Base-by-base conservation (phyloP, 2,113 vertebrate species). In the Brienomyrus brachyistius region DNA sequence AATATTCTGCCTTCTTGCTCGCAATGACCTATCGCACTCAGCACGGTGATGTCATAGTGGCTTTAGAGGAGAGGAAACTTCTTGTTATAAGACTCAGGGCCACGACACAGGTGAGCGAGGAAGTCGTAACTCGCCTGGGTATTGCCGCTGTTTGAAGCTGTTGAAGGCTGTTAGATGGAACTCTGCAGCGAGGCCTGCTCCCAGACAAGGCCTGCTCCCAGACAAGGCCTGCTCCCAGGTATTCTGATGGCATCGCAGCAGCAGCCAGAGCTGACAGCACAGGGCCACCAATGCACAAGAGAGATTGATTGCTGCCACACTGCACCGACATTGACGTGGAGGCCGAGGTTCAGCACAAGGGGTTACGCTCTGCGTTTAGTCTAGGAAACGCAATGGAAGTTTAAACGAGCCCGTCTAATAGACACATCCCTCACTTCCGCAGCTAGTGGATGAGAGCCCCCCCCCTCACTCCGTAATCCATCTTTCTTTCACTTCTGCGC, bases 371-470 rank as follows among this genome's bases (percentile, higher is more conserved):
- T 31, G 40, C n/a, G 17, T 48, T 70, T 88, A 45, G 66, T 74
- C 31, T 74, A 45, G 66, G 43, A 66, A 47, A 88, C 17, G 35
- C n/a, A 82, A 19, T 47, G 50, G 50, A 56, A 54, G 51, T 35
- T 50, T 87, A 40, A 87, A 54, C 0, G 31, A 50, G 9, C 54
- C 35, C 4, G 21, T 27, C 13, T 70, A 45, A 88, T 74, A 45
- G n/a, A 10, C 87, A 70, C 11, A 74, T 70, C 62, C 87, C 40
- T 70, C 87, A 88, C 87, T 70, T 87, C 17, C 27, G 40, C 56
- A 70, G 45, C 5, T n/a, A 27, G 59, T 50, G 56, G 50, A 50
- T 11, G 21, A 47, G 43, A 88, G 10, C 40, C 87, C 23, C 59
- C 23, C 13, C 21, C 6, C 40, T 19, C n/a, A n/a, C 87, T 9